Percentiles rank a stretch among this genome's conserved stretches.
These are phyloP conservation scores for Periphyllus acericola DNA, from an alignment of 2,888 invertebrate species.

Conservation along the genomic window DNA sequence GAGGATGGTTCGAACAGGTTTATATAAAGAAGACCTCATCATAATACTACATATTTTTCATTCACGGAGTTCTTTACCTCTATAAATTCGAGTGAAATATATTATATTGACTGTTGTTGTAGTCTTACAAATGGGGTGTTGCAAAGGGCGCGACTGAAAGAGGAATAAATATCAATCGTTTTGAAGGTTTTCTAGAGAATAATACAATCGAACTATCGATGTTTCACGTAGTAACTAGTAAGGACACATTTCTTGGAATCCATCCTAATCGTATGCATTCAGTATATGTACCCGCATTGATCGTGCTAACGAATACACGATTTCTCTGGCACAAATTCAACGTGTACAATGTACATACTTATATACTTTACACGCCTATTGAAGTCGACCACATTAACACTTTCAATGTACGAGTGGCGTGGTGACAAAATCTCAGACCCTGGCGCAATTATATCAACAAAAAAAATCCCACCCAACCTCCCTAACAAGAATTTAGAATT, in stretches of 20 bases:
- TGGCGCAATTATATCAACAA: too few species aligned
- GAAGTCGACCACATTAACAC: background rate
- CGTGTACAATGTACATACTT: background rate
- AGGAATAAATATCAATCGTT: background rate
- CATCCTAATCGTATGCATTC: slow-evolving; percentile 35
- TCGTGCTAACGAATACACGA: background rate
- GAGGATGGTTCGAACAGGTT: slow-evolving; percentile 32
- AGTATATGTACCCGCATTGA: background rate
- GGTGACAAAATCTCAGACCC: too few species aligned
- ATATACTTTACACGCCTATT: background rate
- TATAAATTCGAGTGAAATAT: background rate
- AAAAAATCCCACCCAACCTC: too few species aligned
- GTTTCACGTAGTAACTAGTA: background rate
- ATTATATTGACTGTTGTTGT: background rate
- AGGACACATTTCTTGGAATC: slow-evolving; percentile 44
- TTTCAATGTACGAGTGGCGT: too few species aligned
- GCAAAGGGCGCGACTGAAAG: background rate
- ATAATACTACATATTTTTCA: background rate
- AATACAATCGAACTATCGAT: background rate
- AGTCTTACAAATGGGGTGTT: background rate
- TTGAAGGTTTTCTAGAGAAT: background rate
- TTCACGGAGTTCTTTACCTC: background rate
- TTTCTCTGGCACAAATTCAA: slow-evolving; percentile 47
- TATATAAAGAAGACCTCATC: slow-evolving; percentile 34
- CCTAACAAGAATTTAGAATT: too few species aligned